Percentiles rank a stretch among this genome's conserved stretches.
phyloP scores from a whole-genome alignment of 2,113 vertebrate genomes.

The Platycercus adscitus region DNA sequence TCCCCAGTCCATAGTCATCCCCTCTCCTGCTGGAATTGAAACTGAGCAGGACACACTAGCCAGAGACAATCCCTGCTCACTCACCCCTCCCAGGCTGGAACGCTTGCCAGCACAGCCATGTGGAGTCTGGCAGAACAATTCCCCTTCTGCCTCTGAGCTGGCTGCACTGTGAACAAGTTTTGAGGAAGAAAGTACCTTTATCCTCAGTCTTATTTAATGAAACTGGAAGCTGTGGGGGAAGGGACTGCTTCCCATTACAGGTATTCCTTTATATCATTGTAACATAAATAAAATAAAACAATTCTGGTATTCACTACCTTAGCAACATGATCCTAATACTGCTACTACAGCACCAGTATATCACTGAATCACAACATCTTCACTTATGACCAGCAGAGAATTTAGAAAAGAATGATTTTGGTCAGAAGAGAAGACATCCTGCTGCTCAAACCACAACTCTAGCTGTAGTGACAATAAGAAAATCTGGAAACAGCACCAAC shows the following conservation, averaged over 20 bases:
- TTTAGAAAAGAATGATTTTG: background rate
- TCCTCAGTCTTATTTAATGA: background rate
- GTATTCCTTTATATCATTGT: background rate
- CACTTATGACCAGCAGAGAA: background rate
- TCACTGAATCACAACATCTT: background rate
- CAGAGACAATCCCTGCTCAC: background rate
- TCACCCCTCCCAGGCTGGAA: background rate
- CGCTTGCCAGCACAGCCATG: fast-evolving
- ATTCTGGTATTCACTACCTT: background rate
- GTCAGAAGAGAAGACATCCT: background rate
- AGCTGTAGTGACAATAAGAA: background rate
- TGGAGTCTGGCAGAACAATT: fast-evolving
- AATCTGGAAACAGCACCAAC: background rate
- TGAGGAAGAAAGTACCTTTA: background rate
- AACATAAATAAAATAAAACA: background rate
- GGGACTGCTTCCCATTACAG: background rate
- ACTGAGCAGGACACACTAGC: fast-evolving
- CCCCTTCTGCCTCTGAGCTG: background rate
- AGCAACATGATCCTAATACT: background rate
- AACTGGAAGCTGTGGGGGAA: background rate
- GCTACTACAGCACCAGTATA: background rate
- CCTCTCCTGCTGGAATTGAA: background rate
- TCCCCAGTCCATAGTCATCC: background rate
- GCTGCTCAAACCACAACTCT: background rate
- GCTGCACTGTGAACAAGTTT: background rate